These are phyloP conservation scores for Phytoseiulus persimilis DNA, from an alignment of 2,888 invertebrate genomes.

Conservation along the genomic window DNA sequence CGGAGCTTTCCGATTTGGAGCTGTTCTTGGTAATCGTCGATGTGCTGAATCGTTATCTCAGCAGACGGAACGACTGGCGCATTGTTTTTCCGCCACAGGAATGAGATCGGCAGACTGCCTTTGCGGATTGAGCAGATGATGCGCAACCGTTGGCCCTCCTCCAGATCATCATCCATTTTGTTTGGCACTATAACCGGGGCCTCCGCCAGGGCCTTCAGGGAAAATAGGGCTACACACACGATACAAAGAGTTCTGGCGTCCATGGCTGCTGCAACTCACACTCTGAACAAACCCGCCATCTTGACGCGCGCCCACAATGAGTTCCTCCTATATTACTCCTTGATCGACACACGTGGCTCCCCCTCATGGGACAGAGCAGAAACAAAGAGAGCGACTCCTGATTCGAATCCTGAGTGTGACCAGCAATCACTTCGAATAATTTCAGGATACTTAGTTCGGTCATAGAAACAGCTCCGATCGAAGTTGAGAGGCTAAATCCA, in stretches of 20 bases:
- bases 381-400: neutral
- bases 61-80: neutral
- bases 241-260: too few species aligned
- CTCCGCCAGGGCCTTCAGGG: neutral
- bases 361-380: neutral
- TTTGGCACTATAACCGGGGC: neutral
- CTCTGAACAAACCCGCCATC: too few species aligned
- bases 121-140: neutral
- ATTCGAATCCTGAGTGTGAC: too few species aligned
- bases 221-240: neutral
- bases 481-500: too few species aligned
- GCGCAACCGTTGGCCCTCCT: neutral
- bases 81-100: neutral
- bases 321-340: too few species aligned
- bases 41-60: neutral
- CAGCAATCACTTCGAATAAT: too few species aligned
- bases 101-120: neutral
- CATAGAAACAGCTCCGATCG: too few species aligned
- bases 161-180: neutral
- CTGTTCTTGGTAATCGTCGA: constrained; percentile 20
- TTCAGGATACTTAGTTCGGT: too few species aligned
- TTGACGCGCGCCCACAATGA: too few species aligned
- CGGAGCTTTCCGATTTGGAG: neutral
- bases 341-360: neutral
- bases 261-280: too few species aligned